These are phyloP conservation scores for Australoheros scitulus DNA, from an alignment of 2,113 vertebrate genomes.

Conservation along the genomic window DNA sequence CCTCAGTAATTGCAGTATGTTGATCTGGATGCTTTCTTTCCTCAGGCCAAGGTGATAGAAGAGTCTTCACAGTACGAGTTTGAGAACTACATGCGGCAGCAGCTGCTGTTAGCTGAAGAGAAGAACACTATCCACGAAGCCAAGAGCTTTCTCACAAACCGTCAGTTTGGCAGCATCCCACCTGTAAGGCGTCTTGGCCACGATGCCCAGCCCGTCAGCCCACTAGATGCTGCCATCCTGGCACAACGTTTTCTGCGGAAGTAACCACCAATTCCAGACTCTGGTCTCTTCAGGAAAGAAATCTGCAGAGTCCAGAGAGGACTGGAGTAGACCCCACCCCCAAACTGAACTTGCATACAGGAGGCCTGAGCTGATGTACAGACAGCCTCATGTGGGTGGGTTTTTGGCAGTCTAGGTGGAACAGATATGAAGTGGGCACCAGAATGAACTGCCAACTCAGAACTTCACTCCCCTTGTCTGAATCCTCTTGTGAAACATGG, in stretches of 20 bases:
- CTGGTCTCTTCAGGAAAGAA: constrained; percentile 16
- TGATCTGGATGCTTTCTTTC: constrained; percentile 28
- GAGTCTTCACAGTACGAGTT: constrained; percentile 99
- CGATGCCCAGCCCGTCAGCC: constrained; percentile 95
- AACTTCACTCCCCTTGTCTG: constrained; percentile 43
- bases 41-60: constrained; percentile 91
- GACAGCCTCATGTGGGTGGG: constrained; percentile 2
- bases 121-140: constrained; percentile 96
- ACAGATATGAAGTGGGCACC: constrained; percentile 24
- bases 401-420: constrained; percentile 23
- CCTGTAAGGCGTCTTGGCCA: constrained; percentile 93
- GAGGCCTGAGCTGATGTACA: constrained; percentile 23
- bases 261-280: constrained; percentile 68
- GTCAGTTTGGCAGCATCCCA: constrained; percentile 91
- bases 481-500: constrained; percentile 37
- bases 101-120: constrained; percentile 96
- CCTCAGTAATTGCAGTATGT: not conserved
- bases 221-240: constrained; percentile 93
- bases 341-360: constrained; percentile 33
- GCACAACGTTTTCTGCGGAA: constrained; percentile 96
- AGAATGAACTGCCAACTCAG: constrained; percentile 40
- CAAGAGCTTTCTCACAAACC: constrained; percentile 91
- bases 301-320: constrained; percentile 39
- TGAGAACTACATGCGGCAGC: constrained; percentile 99
- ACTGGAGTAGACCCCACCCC: constrained; percentile 5